Evolutionary conservation across 2,113 vertebrate genomes (phyloP).

Genomic region (Myanophis thanlyinensis): DNA sequence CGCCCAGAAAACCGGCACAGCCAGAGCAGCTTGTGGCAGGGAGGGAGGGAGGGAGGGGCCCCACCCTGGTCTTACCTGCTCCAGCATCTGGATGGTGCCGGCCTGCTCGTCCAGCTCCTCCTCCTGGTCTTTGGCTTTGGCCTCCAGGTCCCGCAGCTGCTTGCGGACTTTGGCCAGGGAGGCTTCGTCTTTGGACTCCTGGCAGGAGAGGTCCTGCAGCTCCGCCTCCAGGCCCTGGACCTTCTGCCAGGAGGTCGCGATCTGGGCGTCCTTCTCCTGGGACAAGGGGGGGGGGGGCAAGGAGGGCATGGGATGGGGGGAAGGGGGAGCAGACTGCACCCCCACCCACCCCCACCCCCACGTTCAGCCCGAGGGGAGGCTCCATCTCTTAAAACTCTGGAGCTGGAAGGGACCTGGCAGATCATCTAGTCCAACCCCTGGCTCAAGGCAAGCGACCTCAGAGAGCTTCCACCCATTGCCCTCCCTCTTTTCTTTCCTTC

Average conservation of each 20-base stretch:
- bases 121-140: slow-evolving; percentile 95
- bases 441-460: too few relatives aligned
- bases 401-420: too few relatives aligned
- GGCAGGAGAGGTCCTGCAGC: slow-evolving; percentile 92
- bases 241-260: slow-evolving; percentile 83
- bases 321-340: too few relatives aligned
- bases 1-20: slow-evolving; percentile 20
- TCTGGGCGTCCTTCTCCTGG: slow-evolving; percentile 91
- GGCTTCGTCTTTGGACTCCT: slow-evolving; percentile 95
- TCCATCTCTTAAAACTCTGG: too few relatives aligned
- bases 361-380: too few relatives aligned
- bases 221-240: slow-evolving; percentile 87
- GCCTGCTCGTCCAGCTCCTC: slow-evolving; percentile 98
- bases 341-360: too few relatives aligned
- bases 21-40: not conserved
- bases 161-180: slow-evolving; percentile 93
- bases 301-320: not conserved
- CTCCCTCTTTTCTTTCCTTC: too few relatives aligned
- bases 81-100: slow-evolving; percentile 95
- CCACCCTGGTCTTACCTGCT: slow-evolving; percentile 79
- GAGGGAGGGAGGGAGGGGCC: not conserved
- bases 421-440: too few relatives aligned
- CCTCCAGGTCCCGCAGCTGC: slow-evolving; percentile 91
- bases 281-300: not conserved
- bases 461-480: too few relatives aligned